phyloP scores from a whole-genome alignment of 2,888 invertebrate species.

The Diaperis boleti region DNA sequence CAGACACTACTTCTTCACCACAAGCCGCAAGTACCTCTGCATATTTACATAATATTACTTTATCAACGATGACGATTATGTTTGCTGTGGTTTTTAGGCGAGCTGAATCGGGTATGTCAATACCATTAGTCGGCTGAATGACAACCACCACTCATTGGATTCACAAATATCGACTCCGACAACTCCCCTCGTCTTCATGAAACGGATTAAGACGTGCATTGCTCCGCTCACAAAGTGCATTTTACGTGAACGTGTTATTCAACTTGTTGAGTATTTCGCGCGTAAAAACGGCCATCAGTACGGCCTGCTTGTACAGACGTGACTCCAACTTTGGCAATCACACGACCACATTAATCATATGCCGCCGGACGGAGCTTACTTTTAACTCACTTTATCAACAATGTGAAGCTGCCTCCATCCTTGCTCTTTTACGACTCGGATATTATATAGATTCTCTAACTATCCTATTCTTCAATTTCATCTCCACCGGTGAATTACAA shows the following conservation, averaged over 20 bases:
- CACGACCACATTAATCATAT: constrained; percentile 58
- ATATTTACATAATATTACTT: constrained; percentile 44
- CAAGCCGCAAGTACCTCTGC: constrained; percentile 10
- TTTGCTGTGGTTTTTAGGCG: constrained; percentile 46
- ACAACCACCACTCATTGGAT: constrained; percentile 43
- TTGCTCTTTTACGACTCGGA: constrained; percentile 32
- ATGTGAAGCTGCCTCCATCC: constrained; percentile 36
- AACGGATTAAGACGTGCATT: constrained; percentile 43
- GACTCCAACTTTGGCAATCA: constrained; percentile 59
- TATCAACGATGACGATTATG: constrained; percentile 44
- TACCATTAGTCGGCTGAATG: constrained; percentile 44
- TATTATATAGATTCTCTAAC: constrained; percentile 38
- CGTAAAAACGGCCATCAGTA: constrained; percentile 57
- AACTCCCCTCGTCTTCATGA: constrained; percentile 13
- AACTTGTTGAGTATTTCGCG: constrained; percentile 51
- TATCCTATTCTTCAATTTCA: constrained; percentile 38
- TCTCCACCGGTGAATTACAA: constrained; percentile 26
- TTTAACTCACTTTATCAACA: constrained; percentile 54
- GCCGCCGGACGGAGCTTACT: constrained; percentile 51
- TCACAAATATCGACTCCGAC: constrained; percentile 41
- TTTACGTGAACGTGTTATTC: constrained; percentile 50
- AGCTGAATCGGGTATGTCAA: constrained; percentile 44
- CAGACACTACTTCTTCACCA: constrained; percentile 19
- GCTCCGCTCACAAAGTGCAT: constrained; percentile 45
- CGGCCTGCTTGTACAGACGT: constrained; percentile 57